Evolutionary conservation across 1,140 invertebrate species (phyloP).

Genomic region (Colletes gigas): DNA sequence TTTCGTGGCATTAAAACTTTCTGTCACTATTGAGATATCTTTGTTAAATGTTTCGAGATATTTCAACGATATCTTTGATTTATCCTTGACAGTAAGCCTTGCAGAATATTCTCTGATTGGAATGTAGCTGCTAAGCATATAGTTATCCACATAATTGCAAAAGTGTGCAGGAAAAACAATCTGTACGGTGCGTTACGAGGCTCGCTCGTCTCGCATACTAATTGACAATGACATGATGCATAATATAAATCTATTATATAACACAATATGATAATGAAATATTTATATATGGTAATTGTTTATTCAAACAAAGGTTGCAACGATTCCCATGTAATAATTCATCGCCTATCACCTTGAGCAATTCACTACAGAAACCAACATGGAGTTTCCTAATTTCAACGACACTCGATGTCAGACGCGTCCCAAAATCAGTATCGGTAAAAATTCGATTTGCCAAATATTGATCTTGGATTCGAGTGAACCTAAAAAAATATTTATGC

Average conservation of each 20-base stretch:
- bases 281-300: conserved; percentile 4
- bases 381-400: conserved; percentile 15
- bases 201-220: conserved; percentile 7
- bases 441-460: neutral
- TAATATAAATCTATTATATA: conserved; percentile 28
- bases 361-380: neutral
- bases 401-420: conserved; percentile 16
- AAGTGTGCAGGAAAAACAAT: conserved; percentile 19
- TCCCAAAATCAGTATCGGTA: too few relatives aligned
- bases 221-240: neutral
- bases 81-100: conserved; percentile 6
- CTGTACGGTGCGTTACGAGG: neutral
- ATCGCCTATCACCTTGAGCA: neutral
- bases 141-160: conserved; percentile 31
- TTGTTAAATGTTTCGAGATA: neutral
- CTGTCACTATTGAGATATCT: neutral
- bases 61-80: neutral
- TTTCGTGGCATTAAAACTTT: neutral
- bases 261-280: conserved; percentile 4
- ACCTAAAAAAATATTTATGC: neutral
- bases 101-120: neutral
- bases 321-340: neutral
- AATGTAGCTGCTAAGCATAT: neutral
- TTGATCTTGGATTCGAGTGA: too few relatives aligned
- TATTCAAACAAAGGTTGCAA: neutral